A percentile compares a stretch with the other conserved stretches of the same genome.
phyloP scores from a whole-genome alignment of 1,140 invertebrate genomes.

The Dufourea novaeangliae region DNA sequence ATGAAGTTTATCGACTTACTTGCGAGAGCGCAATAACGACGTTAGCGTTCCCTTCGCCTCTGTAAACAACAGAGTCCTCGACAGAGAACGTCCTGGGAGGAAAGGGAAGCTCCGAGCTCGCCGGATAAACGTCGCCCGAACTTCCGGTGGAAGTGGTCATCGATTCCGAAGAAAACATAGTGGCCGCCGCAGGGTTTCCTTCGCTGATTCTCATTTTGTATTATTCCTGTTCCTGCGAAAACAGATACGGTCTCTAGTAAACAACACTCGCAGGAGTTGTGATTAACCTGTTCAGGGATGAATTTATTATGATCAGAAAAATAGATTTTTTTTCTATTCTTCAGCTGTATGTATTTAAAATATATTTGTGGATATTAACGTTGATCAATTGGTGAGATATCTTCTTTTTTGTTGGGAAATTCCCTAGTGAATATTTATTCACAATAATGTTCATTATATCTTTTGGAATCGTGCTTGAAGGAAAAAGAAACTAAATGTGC shows the following conservation, averaged over 20 bases:
- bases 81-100: slow-evolving; percentile 21
- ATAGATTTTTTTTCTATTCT: too few relatives aligned
- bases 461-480: too few relatives aligned
- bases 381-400: too few relatives aligned
- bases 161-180: slow-evolving; percentile 23
- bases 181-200: slow-evolving; percentile 8
- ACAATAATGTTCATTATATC: too few relatives aligned
- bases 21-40: slow-evolving; percentile 79
- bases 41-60: slow-evolving; percentile 82
- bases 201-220: slow-evolving; percentile 32
- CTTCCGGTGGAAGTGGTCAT: slow-evolving; percentile 37
- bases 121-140: slow-evolving; percentile 26
- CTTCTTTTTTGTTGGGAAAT: too few relatives aligned
- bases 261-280: not conserved
- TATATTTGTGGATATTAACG: too few relatives aligned
- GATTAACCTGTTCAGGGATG: too few relatives aligned
- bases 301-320: too few relatives aligned
- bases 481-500: too few relatives aligned
- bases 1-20: slow-evolving; percentile 67
- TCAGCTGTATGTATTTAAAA: too few relatives aligned
- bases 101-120: slow-evolving; percentile 12
- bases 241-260: not conserved
- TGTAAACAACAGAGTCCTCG: slow-evolving; percentile 74
- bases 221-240: slow-evolving; percentile 18
- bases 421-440: too few relatives aligned